Evolutionary conservation across 2,888 invertebrate species (phyloP), one percentile per base, ranked within the genome.

Genomic region (Melikaiella ostensackeni): DNA sequence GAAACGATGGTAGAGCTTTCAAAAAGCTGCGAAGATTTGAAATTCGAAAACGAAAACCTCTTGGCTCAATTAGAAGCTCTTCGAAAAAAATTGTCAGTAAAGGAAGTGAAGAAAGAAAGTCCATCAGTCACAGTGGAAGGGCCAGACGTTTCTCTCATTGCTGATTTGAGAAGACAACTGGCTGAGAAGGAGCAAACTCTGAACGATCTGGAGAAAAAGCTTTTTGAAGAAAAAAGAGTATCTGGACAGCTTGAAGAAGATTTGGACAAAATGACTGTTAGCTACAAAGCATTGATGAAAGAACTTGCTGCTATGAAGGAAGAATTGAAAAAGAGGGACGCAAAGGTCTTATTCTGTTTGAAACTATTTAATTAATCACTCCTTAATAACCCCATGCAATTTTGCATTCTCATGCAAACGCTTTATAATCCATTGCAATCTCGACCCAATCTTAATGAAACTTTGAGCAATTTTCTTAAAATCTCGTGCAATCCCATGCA

Each of bases 1-100:
- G 88, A 88, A 64, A 87, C 87, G 4, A 74, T 88, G 76, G 84
- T 81, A 7, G 86, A 89, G 75, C 77, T 88, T 9, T 86, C 88
- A 57, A 86, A 79, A 42, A 84, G 79, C 75, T 87, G 86, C 77
- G 86, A 87, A 42, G 85, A 87, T 62, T 80, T 88, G 5, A 84
- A 82, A 74, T 27, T 30, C 21, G 87, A 88, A 77, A 88, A 88
- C 77, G 85, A 87, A 57, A 77, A 82, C 8, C 80, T 86, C 24
- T 76, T 77, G 0, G 81, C 64, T 19, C 82, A 86, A 77, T 76
- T 87, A 16, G 79, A 81, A 50, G 59, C 38, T 38, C 57, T 59
- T 61, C 35, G 33, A 21, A 59, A 33, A 55, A 74, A 74, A 74
- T 19, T 59, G 21, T 19, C 7, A 30, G 24, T 81, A 30, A 42